Evolutionary conservation across 2,113 vertebrate species (phyloP), one percentile per base, ranked within the genome.

Genomic region (Tachysurus vachellii): DNA sequence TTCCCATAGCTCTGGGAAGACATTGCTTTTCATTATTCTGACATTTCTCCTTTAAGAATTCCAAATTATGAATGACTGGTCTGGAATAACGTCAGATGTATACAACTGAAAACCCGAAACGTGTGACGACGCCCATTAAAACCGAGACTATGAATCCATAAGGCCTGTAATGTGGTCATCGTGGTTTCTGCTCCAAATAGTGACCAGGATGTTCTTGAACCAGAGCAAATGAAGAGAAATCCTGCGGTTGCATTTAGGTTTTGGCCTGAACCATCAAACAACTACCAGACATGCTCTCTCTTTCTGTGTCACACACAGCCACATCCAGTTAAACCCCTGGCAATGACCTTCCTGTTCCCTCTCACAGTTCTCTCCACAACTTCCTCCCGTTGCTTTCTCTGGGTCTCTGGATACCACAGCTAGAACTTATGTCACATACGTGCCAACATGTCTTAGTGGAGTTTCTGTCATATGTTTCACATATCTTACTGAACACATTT

Each of bases 181-280:
- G 61, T 66, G 81, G 81, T 82, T 66, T 47, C 17, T 44, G 54
- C 21, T 26, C 31, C 7, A 61, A 44, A 26, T 47, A 47, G 23
- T 21, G 54, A n/a, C 8, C 23, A 50, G 26, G 56, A 50, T 62
- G 54, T 62, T 61, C 31, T 13, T 16, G n/a, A 12, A 50, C 57
- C 16, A 28, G 71, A 36, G 16, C 53, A 19, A 76, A 79, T 66
- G 6, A 85, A 31, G 16, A 80, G 5, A 80, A 56, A 77, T 47
- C 23, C 42, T 77, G 84, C 77, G 17, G 56, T 50, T 54, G 26
- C 3, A 36, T 44, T 59, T 31, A 11, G 83, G 68, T 84, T 76
- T 85, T 84, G 68, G 36, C 23, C 11, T 9, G 11, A 76, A 59
- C 71, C 56, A 47, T 59, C 61, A 86, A 66, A 86, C 26, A 80